phyloP scores from a whole-genome alignment of 1,140 invertebrate species.

The Apis cerana region DNA sequence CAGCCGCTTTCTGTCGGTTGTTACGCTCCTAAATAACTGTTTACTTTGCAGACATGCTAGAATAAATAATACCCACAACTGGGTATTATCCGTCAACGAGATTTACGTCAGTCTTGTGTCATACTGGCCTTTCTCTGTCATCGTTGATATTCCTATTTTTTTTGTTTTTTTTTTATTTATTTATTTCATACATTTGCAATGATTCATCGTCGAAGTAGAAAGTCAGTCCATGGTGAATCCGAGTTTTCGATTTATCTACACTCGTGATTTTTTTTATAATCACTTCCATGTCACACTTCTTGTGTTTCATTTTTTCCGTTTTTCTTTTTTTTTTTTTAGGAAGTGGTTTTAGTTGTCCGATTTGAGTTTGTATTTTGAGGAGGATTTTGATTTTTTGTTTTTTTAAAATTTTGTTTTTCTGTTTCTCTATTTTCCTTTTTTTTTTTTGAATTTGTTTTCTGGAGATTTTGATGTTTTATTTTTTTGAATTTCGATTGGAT shows the following conservation, averaged over 20 bases:
- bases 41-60: background rate
- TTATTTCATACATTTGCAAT: background rate
- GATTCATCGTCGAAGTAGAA: conserved; percentile 18
- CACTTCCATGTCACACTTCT: background rate
- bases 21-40: conserved; percentile 21
- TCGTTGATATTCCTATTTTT: background rate
- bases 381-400: background rate
- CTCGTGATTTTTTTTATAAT: background rate
- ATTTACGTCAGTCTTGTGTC: conserved; percentile 7
- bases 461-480: too few species aligned
- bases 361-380: too few species aligned
- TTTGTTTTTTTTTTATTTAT: background rate
- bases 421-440: background rate
- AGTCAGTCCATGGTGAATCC: background rate
- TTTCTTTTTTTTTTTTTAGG: too few species aligned
- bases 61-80: background rate
- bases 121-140: background rate
- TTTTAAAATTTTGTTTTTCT: too few species aligned
- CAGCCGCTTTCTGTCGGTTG: conserved; percentile 4
- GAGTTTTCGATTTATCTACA: conserved; percentile 14
- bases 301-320: background rate
- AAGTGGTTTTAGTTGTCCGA: too few species aligned
- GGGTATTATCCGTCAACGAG: background rate
- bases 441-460: background rate
- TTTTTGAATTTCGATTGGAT: too few species aligned